Percentiles rank a stretch among this genome's conserved stretches.
phyloP scores from a whole-genome alignment of 2,888 invertebrate genomes.

The Sisyra nigra region DNA sequence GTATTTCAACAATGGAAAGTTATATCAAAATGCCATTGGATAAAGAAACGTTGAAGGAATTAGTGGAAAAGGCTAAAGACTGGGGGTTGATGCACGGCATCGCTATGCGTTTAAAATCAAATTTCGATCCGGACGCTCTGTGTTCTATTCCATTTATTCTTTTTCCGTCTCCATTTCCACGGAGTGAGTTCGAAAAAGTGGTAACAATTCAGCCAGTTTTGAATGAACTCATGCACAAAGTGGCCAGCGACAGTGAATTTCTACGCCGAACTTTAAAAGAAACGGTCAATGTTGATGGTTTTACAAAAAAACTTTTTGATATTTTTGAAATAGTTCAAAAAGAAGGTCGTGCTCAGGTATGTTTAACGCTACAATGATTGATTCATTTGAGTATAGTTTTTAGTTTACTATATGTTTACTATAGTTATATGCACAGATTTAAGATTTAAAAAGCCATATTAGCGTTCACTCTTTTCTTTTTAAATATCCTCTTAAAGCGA shows the following conservation, averaged over 20 bases:
- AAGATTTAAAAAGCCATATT: too few species aligned
- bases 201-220: constrained; percentile 54
- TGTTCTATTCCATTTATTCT: constrained; percentile 67
- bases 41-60: constrained; percentile 40
- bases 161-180: constrained; percentile 64
- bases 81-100: constrained; percentile 77
- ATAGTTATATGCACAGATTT: too few species aligned
- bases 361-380: too few species aligned
- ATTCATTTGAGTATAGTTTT: too few species aligned
- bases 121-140: constrained; percentile 49
- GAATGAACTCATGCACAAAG: constrained; percentile 69
- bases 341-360: constrained; percentile 72
- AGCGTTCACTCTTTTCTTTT: too few species aligned
- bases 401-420: too few species aligned
- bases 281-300: constrained; percentile 74
- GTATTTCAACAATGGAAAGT: constrained; percentile 26
- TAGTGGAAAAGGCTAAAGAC: constrained; percentile 61
- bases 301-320: constrained; percentile 66
- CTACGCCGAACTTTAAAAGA: constrained; percentile 54
- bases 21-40: constrained; percentile 51
- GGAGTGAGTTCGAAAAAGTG: constrained; percentile 57
- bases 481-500: too few species aligned
- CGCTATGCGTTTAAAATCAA: constrained; percentile 54
- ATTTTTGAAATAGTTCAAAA: constrained; percentile 65
- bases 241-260: constrained; percentile 70